Base-by-base conservation (phyloP, 2,797 vertebrate genomes). In the Rachycentron canadum region DNA sequence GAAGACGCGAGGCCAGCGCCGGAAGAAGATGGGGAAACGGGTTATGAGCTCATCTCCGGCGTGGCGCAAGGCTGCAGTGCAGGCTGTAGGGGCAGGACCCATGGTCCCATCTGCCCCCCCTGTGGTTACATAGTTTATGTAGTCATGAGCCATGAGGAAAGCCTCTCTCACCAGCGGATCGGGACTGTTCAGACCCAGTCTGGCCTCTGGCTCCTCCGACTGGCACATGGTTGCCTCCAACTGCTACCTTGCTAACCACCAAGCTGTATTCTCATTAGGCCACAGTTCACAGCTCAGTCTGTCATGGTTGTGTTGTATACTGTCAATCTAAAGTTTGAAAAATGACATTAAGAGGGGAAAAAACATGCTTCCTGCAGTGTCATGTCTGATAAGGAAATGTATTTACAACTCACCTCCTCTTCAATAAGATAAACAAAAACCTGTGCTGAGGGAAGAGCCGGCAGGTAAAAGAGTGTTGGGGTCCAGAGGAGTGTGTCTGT, bases 1-100 rank as follows among this genome's bases (percentile, higher is more conserved):
- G 79, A 96, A 96, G 30, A 96, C 65, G 0, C 94, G 91, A 0
- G 95, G 95, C 95, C 95, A 96, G 57, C 95, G 94, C 5, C 92
- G 89, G 81, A 96, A 96, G 89, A 96, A 96, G 79, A 96, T 95
- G 41, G 93, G 95, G 76, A 95, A 96, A 67, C 90, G 91, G 26
- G 32, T 36, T 26, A 95, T 92, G 7, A 96, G 94, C 71, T 96
- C 92, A 0, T 95, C 92, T 0, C 94, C 95, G 0, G 95, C 94
- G 0, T 95, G 89, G 5, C 93, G 91, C 64, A 96, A 80, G 12
- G 95, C 94, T 0, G 89, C 85, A 0, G 93, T 47, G 53, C 93
- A 88, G 25, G 21, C 49, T 0, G 94, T 90, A 0, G 94, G 94
- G 11, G 95, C 90, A 0, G 91, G 79, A 13, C 82, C 78, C 28